These are phyloP conservation scores for Cathartes aura DNA, from an alignment of 2,113 vertebrate genomes.

Conservation along the genomic window DNA sequence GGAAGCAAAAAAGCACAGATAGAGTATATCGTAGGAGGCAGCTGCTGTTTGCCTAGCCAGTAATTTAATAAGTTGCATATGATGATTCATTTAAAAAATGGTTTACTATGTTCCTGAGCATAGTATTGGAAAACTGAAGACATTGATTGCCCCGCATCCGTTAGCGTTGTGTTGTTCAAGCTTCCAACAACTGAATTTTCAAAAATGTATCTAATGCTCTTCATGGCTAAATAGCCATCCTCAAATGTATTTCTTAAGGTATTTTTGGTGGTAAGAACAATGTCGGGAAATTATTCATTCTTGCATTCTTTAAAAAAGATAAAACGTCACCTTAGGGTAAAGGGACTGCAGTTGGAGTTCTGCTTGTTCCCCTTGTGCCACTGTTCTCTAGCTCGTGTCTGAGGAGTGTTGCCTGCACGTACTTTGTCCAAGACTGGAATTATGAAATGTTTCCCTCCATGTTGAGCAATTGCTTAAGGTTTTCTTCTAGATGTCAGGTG, in stretches of 20 bases:
- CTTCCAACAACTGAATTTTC: not conserved
- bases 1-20: not conserved
- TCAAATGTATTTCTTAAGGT: too few species aligned
- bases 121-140: not conserved
- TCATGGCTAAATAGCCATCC: not conserved
- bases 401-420: rapidly evolving
- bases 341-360: not conserved
- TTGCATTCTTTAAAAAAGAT: not conserved
- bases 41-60: not conserved
- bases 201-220: not conserved
- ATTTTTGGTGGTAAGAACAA: not conserved
- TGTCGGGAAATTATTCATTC: not conserved
- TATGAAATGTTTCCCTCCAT: not conserved
- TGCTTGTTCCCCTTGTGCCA: not conserved
- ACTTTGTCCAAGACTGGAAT: not conserved
- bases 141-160: not conserved
- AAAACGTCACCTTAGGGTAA: not conserved
- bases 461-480: not conserved
- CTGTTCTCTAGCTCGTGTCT: not conserved
- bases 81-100: not conserved
- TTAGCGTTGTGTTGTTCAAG: not conserved
- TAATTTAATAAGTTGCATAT: not conserved
- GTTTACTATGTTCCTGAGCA: rapidly evolving
- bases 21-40: not conserved
- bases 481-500: not conserved